Conservation (phyloP, 1,140 invertebrate genomes). For the Hyles vespertilio region DNA sequence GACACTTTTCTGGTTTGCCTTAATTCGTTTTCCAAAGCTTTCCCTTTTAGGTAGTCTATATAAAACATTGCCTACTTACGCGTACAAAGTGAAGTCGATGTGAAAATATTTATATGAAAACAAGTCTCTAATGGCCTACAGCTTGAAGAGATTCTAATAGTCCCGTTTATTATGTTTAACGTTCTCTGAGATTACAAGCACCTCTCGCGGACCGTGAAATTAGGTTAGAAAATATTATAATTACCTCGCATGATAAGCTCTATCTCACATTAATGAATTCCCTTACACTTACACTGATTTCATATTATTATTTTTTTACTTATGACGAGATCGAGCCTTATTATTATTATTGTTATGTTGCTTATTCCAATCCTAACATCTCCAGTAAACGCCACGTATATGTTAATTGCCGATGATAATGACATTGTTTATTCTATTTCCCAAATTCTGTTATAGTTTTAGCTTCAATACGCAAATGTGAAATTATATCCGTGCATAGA, state of each 20-base stretch:
- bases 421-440: too few relatives aligned
- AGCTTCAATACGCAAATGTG: too few relatives aligned
- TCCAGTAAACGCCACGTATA: too few relatives aligned
- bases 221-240: slow-evolving; percentile 20
- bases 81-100: slow-evolving; percentile 17
- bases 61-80: slow-evolving; percentile 13
- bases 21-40: slow-evolving; percentile 8
- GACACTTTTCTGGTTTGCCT: too few relatives aligned
- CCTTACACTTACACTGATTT: slow-evolving; percentile 5
- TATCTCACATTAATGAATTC: slow-evolving; percentile 14
- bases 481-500: too few relatives aligned
- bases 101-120: slow-evolving; percentile 23
- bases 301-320: too few relatives aligned
- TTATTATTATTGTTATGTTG: too few relatives aligned
- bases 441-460: too few relatives aligned
- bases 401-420: too few relatives aligned
- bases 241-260: slow-evolving; percentile 14
- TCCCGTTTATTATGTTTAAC: slow-evolving; percentile 16
- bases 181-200: neutral
- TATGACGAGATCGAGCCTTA: too few relatives aligned
- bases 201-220: slow-evolving; percentile 14
- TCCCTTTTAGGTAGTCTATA: slow-evolving; percentile 17
- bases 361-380: too few relatives aligned
- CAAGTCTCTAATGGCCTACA: slow-evolving; percentile 16
- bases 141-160: slow-evolving; percentile 14